Conservation (phyloP, 2,888 invertebrate genomes). For the Torymus texanus region DNA sequence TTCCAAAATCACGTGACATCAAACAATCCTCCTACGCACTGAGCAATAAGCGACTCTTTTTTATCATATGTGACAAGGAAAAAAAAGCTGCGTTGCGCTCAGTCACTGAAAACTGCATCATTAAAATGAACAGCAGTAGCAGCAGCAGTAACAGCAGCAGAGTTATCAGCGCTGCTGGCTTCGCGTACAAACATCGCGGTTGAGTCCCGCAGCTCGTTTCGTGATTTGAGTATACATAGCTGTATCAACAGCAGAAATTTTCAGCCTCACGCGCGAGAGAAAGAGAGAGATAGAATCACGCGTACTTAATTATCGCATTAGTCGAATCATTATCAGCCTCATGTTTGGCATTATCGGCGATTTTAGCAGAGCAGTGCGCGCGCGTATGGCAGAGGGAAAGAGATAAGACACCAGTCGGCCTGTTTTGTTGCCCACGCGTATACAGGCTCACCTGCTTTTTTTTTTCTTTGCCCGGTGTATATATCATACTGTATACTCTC, state of each 20-base stretch:
- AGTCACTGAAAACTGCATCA: background rate
- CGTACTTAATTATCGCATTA: conserved; percentile 42
- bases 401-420: conserved; percentile 21
- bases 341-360: conserved; percentile 32
- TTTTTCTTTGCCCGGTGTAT: conserved; percentile 6
- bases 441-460: conserved; percentile 8
- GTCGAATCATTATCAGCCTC: conserved; percentile 45
- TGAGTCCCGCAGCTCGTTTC: conserved; percentile 1
- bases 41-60: too few relatives aligned
- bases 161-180: conserved; percentile 16
- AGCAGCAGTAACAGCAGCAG: background rate
- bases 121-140: background rate
- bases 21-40: too few relatives aligned
- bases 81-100: too few relatives aligned
- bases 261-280: background rate
- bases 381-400: background rate
- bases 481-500: conserved; percentile 5
- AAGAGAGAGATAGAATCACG: background rate
- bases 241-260: conserved; percentile 33
- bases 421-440: conserved; percentile 3
- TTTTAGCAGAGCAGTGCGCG: conserved; percentile 13
- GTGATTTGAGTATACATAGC: conserved; percentile 41
- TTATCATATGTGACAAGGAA: too few relatives aligned
- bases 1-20: too few relatives aligned
- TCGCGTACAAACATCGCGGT: conserved; percentile 27